Evolutionary conservation across 2,113 vertebrate genomes (phyloP).

Genomic region (Antidorcas marsupialis): DNA sequence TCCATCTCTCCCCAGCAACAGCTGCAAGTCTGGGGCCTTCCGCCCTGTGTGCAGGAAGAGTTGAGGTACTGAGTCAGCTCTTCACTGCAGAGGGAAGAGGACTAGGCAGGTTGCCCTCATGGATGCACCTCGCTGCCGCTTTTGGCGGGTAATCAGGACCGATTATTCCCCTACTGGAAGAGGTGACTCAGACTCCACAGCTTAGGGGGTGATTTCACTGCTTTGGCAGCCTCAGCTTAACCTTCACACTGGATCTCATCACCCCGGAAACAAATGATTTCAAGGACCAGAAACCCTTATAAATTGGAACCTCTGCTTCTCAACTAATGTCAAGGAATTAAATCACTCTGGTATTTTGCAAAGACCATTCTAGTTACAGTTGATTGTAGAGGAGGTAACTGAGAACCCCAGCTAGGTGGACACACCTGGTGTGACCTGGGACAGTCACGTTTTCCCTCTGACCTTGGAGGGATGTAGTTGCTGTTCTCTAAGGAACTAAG

Average conservation of each 20-base stretch:
- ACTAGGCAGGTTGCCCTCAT: not conserved
- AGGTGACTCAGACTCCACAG: not conserved
- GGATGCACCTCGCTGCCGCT: not conserved
- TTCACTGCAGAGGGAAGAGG: not conserved
- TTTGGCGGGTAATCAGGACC: not conserved
- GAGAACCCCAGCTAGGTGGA: not conserved
- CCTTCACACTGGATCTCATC: not conserved
- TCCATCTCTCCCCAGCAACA: constrained; percentile 35
- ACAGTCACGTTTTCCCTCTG: not conserved
- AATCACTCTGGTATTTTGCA: not conserved
- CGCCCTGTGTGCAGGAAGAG: not conserved
- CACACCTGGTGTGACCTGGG: not conserved
- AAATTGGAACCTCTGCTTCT: not conserved
- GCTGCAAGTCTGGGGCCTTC: constrained; percentile 54
- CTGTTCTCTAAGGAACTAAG: constrained; percentile 38
- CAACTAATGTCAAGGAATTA: not conserved
- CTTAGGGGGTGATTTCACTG: not conserved
- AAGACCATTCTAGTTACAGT: not conserved
- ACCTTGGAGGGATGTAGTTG: constrained; percentile 42
- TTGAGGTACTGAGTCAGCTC: not conserved
- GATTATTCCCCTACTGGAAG: not conserved
- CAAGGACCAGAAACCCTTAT: not conserved
- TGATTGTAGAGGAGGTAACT: not conserved
- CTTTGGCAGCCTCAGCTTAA: not conserved
- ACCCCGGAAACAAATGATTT: not conserved